Conservation (phyloP, 1,140 invertebrate species). For the Bombus breviceps region DNA sequence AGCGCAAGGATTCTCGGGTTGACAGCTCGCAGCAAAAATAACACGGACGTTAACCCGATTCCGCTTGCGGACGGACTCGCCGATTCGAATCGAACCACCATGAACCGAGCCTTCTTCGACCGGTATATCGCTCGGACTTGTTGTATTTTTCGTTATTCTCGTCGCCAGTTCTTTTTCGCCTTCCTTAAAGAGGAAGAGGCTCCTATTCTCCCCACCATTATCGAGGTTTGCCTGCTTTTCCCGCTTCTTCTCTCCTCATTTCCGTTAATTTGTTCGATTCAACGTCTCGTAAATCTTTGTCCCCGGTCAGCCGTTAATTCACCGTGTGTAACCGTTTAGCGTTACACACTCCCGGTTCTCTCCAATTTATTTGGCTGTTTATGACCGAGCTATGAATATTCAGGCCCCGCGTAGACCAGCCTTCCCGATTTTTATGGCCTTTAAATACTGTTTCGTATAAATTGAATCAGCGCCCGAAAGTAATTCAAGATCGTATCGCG, state of each 20-base stretch:
- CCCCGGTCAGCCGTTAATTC: slow-evolving; percentile 8
- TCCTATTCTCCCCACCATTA: no score
- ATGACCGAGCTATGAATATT: slow-evolving; percentile 49
- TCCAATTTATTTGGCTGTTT: slow-evolving; percentile 49
- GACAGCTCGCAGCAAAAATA: slow-evolving; percentile 78
- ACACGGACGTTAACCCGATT: slow-evolving; percentile 80
- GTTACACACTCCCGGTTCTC: slow-evolving; percentile 42
- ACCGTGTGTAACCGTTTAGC: slow-evolving; percentile 37
- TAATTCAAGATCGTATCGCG: slow-evolving; percentile 12
- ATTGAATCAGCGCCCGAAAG: neutral
- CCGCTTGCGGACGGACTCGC: slow-evolving; percentile 28
- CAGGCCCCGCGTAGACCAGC: slow-evolving; percentile 1
- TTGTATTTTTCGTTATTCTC: no score
- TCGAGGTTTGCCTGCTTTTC: neutral
- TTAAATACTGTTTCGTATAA: slow-evolving; percentile 20
- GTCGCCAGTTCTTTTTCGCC: no score
- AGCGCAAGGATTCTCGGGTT: slow-evolving; percentile 79
- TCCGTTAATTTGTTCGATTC: slow-evolving; percentile 44
- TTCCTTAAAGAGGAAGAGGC: no score
- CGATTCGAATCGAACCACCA: neutral
- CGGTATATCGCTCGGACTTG: neutral
- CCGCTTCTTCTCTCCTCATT: neutral
- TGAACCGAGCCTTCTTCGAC: neutral
- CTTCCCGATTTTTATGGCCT: slow-evolving; percentile 26
- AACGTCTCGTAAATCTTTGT: slow-evolving; percentile 37